These are phyloP conservation scores for Tholera decimalis DNA, from an alignment of 2,888 invertebrate species.

Conservation along the genomic window DNA sequence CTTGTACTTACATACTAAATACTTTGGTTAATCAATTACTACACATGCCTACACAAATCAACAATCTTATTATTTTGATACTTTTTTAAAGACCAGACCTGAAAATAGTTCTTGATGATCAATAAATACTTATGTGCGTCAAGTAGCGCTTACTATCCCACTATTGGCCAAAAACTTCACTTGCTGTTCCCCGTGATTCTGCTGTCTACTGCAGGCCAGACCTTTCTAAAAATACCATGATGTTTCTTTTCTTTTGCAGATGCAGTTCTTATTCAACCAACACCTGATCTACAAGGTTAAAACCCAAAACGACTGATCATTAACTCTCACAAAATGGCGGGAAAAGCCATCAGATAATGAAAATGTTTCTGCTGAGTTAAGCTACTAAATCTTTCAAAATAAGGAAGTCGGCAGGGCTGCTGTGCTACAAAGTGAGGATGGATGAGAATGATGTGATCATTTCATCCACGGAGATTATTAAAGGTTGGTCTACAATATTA, in stretches of 20 bases:
- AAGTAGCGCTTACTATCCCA: neutral
- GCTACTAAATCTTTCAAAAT: conserved; percentile 76
- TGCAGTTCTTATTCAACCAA: neutral
- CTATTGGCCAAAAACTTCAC: neutral
- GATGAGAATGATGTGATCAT: conserved; percentile 91
- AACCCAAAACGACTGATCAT: conserved; percentile 1
- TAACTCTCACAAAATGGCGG: conserved; percentile 25
- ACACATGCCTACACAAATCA: neutral
- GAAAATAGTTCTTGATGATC: no score
- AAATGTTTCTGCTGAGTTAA: conserved; percentile 51
- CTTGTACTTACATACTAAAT: conserved; percentile 1
- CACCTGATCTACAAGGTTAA: neutral
- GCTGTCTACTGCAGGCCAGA: no score
- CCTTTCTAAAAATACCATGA: neutral
- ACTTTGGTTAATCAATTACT: conserved; percentile 1
- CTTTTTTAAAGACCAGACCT: no score
- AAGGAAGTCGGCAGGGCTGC: conserved; percentile 81
- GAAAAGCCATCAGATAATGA: conserved; percentile 4
- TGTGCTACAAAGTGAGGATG: conserved; percentile 88
- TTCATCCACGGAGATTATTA: conserved; percentile 93
- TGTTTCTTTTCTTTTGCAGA: conserved; percentile 38
- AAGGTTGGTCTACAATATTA: conserved; percentile 86
- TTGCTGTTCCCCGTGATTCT: no score
- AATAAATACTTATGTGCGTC: no score
- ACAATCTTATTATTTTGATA: no score